phyloP scores from a whole-genome alignment of 1,140 invertebrate genomes.

The Drosophila chauvacae region DNA sequence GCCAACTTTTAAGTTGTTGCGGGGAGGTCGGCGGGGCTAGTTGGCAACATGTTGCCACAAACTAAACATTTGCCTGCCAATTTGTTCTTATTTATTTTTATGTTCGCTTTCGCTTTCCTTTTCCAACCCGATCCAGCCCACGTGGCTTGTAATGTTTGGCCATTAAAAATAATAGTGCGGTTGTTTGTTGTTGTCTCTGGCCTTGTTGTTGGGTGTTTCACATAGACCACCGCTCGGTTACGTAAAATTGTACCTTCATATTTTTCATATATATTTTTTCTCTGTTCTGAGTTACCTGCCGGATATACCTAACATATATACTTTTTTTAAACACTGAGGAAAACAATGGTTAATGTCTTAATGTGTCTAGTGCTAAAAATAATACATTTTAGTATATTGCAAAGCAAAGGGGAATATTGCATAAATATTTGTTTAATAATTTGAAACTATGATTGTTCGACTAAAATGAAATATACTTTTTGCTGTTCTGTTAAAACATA shows the following conservation, averaged over 20 bases:
- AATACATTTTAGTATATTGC: not conserved
- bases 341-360: not conserved
- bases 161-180: slow-evolving; percentile 83
- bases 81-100: slow-evolving; percentile 83
- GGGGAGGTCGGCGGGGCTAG: slow-evolving; percentile 15
- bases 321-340: slow-evolving; percentile 10
- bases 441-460: too few relatives aligned
- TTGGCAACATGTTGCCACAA: slow-evolving; percentile 64
- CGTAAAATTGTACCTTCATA: slow-evolving; percentile 63
- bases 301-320: slow-evolving; percentile 14
- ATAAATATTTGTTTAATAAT: not conserved
- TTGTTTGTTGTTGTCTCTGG: slow-evolving; percentile 52
- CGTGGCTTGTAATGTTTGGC: slow-evolving; percentile 76
- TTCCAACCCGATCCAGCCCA: slow-evolving; percentile 29
- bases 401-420: not conserved
- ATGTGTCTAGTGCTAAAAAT: not conserved
- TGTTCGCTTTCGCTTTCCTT: slow-evolving; percentile 58
- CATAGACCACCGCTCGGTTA: slow-evolving; percentile 50
- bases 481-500: too few relatives aligned
- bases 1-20: slow-evolving; percentile 65
- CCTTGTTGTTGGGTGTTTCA: slow-evolving; percentile 31
- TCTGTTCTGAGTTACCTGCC: slow-evolving; percentile 2
- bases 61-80: slow-evolving; percentile 81
- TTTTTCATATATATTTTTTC: slow-evolving; percentile 32
- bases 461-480: too few relatives aligned